Conservation (phyloP, 2,888 invertebrate genomes). For the Strigamia maritima region DNA sequence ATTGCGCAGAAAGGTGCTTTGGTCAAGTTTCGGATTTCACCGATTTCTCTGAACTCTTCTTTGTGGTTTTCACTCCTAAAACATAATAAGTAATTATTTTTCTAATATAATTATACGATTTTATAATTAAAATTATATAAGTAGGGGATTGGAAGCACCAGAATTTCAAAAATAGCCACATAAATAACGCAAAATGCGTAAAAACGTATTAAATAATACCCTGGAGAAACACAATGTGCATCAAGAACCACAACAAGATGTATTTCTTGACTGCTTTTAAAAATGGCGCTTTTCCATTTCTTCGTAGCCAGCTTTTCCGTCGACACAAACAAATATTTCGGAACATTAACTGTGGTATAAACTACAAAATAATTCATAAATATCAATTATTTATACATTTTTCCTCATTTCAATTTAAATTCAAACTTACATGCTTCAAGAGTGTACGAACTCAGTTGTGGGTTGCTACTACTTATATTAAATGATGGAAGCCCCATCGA, state of each 20-base stretch:
- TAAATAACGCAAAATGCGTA: too few species aligned
- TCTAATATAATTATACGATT: too few species aligned
- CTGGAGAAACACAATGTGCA: neutral
- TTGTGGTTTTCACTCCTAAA: neutral
- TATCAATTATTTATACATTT: too few species aligned
- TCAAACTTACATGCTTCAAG: neutral
- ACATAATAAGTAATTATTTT: too few species aligned
- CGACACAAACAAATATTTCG: neutral
- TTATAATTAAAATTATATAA: too few species aligned
- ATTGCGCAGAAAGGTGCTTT: neutral
- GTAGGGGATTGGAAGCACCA: too few species aligned
- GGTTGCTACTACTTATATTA: neutral
- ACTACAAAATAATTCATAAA: neutral
- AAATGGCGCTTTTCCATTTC: neutral
- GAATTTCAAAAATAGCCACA: too few species aligned
- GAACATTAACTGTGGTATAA: neutral
- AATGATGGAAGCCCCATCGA: neutral
- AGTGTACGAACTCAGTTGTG: neutral
- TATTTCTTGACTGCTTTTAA: neutral
- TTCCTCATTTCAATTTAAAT: too few species aligned
- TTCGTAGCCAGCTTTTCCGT: neutral
- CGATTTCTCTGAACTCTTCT: neutral
- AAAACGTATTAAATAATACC: neutral
- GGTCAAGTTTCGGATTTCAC: neutral
- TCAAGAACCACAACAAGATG: neutral